These are phyloP conservation scores for Enteromius treurensis DNA, from an alignment of 2,797 vertebrate genomes.

Conservation along the genomic window DNA sequence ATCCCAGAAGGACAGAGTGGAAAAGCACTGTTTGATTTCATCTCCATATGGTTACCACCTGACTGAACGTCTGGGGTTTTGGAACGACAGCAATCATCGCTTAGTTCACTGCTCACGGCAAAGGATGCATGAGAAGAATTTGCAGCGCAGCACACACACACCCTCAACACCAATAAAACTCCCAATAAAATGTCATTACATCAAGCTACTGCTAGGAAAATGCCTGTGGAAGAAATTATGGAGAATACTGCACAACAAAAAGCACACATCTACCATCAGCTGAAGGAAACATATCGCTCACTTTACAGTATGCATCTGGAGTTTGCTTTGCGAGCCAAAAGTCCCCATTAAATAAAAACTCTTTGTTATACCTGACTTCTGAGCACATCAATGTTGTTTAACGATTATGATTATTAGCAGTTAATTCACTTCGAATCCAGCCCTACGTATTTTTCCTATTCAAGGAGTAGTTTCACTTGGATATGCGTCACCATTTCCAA, in stretches of 20 bases:
- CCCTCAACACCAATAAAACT: slow-evolving; percentile 9
- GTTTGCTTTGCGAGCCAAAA: neutral
- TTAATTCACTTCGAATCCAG: neutral
- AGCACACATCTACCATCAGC: neutral
- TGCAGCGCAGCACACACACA: neutral
- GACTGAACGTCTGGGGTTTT: slow-evolving; percentile 47
- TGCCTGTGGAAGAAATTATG: slow-evolving; percentile 17
- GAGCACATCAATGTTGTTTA: neutral
- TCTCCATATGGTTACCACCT: slow-evolving; percentile 49
- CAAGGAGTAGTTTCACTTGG: neutral
- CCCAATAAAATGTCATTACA: slow-evolving; percentile 20
- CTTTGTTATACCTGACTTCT: neutral
- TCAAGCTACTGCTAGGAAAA: slow-evolving; percentile 26
- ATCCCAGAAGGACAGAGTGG: slow-evolving; percentile 47
- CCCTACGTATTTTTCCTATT: neutral
- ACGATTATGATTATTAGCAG: neutral
- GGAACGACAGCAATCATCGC: slow-evolving; percentile 2
- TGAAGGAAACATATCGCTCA: neutral
- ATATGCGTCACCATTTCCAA: neutral
- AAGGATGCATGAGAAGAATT: slow-evolving; percentile 27
- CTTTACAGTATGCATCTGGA: neutral
- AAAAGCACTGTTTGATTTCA: slow-evolving; percentile 54
- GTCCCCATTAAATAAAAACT: neutral
- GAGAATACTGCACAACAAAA: neutral
- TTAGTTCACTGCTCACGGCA: slow-evolving; percentile 12